Percentiles rank a stretch among this genome's conserved stretches.
phyloP scores from a whole-genome alignment of 2,113 vertebrate species.

The Euleptes europaea region DNA sequence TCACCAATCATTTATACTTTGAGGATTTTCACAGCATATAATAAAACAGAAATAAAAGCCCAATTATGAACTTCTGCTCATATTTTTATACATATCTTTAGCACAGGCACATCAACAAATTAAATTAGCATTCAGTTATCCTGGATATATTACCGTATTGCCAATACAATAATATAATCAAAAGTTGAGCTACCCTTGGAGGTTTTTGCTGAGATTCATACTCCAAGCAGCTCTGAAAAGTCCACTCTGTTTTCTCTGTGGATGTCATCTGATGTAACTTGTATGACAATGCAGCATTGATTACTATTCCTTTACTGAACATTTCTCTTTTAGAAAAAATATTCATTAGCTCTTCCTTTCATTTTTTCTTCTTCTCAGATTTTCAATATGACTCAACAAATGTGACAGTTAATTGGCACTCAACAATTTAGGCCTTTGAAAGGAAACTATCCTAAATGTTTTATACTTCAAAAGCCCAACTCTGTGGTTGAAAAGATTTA shows the following conservation, averaged over 20 bases:
- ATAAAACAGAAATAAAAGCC: background rate
- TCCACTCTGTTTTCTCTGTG: background rate
- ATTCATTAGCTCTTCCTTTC: background rate
- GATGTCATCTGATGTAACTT: background rate
- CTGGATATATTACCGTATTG: background rate
- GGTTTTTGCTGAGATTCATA: background rate
- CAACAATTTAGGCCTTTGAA: background rate
- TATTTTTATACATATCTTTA: background rate
- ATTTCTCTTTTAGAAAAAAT: background rate
- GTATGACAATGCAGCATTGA: background rate
- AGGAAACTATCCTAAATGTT: background rate
- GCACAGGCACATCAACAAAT: background rate
- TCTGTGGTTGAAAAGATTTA: background rate
- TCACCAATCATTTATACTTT: background rate
- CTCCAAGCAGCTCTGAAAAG: background rate
- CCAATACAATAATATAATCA: background rate
- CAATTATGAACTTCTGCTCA: background rate
- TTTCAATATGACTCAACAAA: background rate
- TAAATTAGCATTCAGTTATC: constrained; percentile 12
- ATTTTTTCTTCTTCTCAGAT: background rate
- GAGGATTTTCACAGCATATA: background rate
- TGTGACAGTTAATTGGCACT: background rate
- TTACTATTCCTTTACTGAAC: background rate
- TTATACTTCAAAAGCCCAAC: background rate
- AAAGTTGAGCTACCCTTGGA: background rate